Evolutionary conservation across 2,113 vertebrate species (phyloP).

Genomic region (Natator depressus): DNA sequence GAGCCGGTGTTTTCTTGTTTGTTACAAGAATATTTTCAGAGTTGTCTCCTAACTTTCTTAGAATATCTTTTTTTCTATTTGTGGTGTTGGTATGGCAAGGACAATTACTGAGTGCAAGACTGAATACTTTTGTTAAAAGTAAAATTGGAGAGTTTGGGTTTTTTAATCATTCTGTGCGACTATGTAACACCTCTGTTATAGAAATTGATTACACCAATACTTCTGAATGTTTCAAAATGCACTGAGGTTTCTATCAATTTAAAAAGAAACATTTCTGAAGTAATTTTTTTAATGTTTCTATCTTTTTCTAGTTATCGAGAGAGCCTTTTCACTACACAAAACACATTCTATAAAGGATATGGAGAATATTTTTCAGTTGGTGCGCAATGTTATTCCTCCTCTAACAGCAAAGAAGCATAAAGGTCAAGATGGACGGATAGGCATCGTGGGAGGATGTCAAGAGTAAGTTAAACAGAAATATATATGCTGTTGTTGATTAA

Average conservation of each 20-base stretch:
- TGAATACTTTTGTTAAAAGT: not conserved
- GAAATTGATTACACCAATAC: not conserved
- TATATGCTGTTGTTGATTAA: not conserved
- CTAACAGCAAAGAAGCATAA: conserved; percentile 91
- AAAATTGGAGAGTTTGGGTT: rapidly evolving
- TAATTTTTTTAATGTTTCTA: conserved; percentile 31
- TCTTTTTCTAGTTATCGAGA: conserved; percentile 86
- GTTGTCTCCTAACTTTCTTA: not conserved
- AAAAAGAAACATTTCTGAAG: not conserved
- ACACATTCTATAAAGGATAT: conserved; percentile 81
- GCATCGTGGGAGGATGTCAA: conserved; percentile 93
- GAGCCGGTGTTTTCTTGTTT: not conserved
- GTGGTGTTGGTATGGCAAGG: not conserved
- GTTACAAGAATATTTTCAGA: not conserved
- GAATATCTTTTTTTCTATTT: not conserved
- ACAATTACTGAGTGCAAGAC: not conserved
- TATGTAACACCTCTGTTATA: not conserved
- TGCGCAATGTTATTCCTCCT: conserved; percentile 89
- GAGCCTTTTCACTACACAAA: conserved; percentile 81
- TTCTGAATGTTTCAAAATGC: conserved; percentile 10
- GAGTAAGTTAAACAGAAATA: conserved; percentile 85
- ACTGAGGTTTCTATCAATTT: not conserved
- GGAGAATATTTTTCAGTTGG: conserved; percentile 86
- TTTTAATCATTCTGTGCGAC: not conserved
- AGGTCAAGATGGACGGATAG: conserved; percentile 94